phyloP scores from a whole-genome alignment of 1,140 invertebrate species.

The Ostrea denselamellosa region DNA sequence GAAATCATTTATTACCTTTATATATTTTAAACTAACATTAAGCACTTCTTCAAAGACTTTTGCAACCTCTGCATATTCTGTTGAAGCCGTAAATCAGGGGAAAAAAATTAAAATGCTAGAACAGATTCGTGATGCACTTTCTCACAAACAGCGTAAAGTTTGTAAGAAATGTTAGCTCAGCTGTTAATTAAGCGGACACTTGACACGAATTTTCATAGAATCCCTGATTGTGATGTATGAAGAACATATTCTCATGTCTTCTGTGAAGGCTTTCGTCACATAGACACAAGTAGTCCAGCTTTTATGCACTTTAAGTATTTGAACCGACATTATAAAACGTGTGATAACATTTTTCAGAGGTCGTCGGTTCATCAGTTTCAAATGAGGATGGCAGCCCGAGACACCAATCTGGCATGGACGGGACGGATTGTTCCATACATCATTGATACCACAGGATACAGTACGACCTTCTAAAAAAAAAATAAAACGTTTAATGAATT shows the following conservation, averaged over 20 bases:
- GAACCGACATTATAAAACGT: too few species aligned
- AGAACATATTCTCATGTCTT: not conserved
- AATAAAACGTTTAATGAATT: not conserved
- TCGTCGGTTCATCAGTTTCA: constrained; percentile 18
- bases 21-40: too few species aligned
- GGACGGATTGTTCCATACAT: constrained; percentile 10
- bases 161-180: not conserved
- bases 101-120: not conserved
- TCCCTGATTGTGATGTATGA: not conserved
- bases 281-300: not conserved
- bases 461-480: not conserved
- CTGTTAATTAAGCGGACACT: not conserved
- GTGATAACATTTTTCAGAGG: not conserved
- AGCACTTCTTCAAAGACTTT: too few species aligned
- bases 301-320: not conserved
- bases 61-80: too few species aligned
- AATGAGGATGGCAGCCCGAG: not conserved
- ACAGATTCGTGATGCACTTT: constrained; percentile 3
- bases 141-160: not conserved
- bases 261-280: not conserved
- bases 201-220: constrained; percentile 21
- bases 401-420: not conserved
- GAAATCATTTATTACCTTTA: too few species aligned
- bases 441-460: not conserved
- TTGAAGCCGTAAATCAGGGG: too few species aligned